Conservation (phyloP, 2,888 invertebrate genomes). For the Camponotus fellah region DNA sequence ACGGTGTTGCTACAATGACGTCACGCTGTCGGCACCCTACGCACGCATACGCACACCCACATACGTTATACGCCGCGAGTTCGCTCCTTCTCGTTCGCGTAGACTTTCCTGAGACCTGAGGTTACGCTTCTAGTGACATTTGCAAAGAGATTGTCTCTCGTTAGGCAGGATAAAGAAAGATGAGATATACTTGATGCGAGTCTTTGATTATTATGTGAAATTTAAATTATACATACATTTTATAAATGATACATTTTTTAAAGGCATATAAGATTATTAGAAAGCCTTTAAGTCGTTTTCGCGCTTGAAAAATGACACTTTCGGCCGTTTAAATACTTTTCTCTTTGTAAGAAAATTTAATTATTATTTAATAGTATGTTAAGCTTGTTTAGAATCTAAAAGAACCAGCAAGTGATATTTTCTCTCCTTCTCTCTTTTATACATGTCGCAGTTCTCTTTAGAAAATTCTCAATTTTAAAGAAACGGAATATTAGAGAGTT, state of each 20-base stretch:
- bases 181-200: neutral
- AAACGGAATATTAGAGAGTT: slow-evolving; percentile 7
- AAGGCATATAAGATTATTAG: neutral
- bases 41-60: slow-evolving; percentile 58
- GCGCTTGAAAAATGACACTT: neutral
- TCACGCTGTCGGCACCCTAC: slow-evolving; percentile 66
- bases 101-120: neutral
- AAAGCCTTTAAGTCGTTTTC: neutral
- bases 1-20: slow-evolving; percentile 58
- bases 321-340: neutral
- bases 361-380: neutral
- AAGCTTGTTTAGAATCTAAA: neutral
- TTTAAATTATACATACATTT: neutral
- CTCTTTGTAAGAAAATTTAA: neutral
- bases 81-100: slow-evolving; percentile 51
- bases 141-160: neutral
- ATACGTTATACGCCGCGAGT: slow-evolving; percentile 30
- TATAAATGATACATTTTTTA: neutral
- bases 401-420: neutral
- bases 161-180: neutral
- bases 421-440: neutral
- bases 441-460: neutral
- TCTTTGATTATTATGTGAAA: neutral
- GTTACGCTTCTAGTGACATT: neutral
- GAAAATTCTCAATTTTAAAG: neutral